Evolutionary conservation across 2,113 vertebrate genomes (phyloP).

Genomic region (Nothoprocta perdicaria): DNA sequence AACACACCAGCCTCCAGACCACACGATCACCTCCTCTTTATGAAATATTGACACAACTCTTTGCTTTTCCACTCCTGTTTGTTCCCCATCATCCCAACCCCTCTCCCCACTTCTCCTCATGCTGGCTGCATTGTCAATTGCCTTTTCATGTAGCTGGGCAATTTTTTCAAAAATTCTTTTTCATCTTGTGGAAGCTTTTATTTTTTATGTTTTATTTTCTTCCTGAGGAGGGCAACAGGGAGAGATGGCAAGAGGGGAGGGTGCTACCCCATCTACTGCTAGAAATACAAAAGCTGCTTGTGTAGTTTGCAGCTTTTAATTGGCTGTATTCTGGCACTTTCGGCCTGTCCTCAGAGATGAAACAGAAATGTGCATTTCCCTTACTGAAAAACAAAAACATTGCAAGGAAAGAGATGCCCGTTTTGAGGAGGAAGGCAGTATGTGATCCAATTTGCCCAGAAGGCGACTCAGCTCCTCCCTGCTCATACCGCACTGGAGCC

Average conservation of each 20-base stretch:
- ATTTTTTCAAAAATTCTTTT: constrained; percentile 54
- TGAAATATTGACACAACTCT: not conserved
- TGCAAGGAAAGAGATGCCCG: not conserved
- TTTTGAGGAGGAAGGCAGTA: not conserved
- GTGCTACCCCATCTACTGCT: not conserved
- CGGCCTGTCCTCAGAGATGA: not conserved
- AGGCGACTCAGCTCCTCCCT: not conserved
- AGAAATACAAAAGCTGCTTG: constrained; percentile 46
- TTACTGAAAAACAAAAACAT: not conserved
- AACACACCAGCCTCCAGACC: not conserved
- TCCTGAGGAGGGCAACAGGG: not conserved
- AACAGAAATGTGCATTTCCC: not conserved
- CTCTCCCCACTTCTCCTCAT: not conserved
- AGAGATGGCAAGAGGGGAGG: not conserved
- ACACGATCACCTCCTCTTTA: not conserved
- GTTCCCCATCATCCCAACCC: not conserved
- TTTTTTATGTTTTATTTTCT: constrained; percentile 37
- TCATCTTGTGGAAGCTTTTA: not conserved
- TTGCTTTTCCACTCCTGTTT: not conserved
- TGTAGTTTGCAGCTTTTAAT: constrained; percentile 41
- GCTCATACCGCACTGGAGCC: not conserved
- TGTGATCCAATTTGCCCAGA: not conserved
- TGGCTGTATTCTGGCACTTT: constrained; percentile 33
- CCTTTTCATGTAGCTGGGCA: not conserved
- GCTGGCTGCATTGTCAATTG: constrained; percentile 37